These are phyloP conservation scores for Hedya salicella DNA, from an alignment of 2,888 invertebrate species.

Conservation along the genomic window DNA sequence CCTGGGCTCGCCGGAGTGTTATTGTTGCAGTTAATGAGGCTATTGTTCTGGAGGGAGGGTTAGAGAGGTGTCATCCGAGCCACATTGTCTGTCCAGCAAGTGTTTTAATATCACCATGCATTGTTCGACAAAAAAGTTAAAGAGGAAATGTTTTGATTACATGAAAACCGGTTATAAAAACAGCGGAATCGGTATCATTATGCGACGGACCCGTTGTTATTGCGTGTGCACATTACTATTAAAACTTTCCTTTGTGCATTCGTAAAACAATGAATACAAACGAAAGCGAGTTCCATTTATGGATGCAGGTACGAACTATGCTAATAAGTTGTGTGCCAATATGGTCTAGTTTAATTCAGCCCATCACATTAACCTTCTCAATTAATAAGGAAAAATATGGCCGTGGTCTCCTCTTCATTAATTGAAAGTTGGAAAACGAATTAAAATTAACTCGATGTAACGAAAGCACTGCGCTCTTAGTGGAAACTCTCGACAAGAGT, in stretches of 20 bases:
- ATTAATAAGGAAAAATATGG: no score
- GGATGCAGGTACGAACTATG: background rate
- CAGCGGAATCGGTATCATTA: conserved; percentile 14
- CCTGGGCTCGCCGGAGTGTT: conserved; percentile 61
- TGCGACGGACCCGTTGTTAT: background rate
- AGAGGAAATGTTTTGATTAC: conserved; percentile 30
- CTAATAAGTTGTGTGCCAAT: background rate
- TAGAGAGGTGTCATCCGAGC: conserved; percentile 67
- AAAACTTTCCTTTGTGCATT: conserved; percentile 31
- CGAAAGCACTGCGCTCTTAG: conserved; percentile 9
- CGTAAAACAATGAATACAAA: conserved; percentile 20
- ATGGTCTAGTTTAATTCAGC: no score
- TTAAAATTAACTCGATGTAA: conserved; percentile 24
- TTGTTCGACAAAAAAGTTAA: conserved; percentile 52
- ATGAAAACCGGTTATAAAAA: conserved; percentile 23
- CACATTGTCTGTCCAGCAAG: conserved; percentile 68
- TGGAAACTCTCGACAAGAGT: background rate
- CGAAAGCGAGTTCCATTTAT: conserved; percentile 6
- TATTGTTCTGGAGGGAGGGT: conserved; percentile 67
- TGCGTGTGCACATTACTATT: conserved; percentile 18
- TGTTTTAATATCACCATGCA: conserved; percentile 67
- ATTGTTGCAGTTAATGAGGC: conserved; percentile 76
- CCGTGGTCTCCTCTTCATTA: background rate
- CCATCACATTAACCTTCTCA: no score
- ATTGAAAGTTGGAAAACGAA: conserved; percentile 15